Conservation (phyloP, 2,113 vertebrate genomes). For the Gasterosteus nipponicus region DNA sequence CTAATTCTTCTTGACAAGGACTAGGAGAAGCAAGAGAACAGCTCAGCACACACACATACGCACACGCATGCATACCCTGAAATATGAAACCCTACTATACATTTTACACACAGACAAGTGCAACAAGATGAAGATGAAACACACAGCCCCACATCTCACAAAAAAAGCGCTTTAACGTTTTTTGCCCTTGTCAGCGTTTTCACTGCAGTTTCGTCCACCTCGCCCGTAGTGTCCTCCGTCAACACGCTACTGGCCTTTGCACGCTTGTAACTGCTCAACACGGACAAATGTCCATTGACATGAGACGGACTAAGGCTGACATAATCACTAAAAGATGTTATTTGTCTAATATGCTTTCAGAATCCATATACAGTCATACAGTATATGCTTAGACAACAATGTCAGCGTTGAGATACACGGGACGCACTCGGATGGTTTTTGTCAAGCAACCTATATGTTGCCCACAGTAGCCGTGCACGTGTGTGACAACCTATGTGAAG, state of each 20-base stretch:
- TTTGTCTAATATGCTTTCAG: neutral
- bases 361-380: neutral
- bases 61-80: slow-evolving; percentile 14
- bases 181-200: slow-evolving; percentile 62
- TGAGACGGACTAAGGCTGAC: neutral
- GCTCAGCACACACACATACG: slow-evolving; percentile 33
- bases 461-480: neutral
- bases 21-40: slow-evolving; percentile 76
- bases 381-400: neutral
- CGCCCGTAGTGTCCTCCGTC: slow-evolving; percentile 15
- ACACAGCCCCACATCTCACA: slow-evolving; percentile 29
- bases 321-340: neutral
- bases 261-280: neutral
- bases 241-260: slow-evolving; percentile 3
- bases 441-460: slow-evolving; percentile 13
- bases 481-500: neutral
- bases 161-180: slow-evolving; percentile 55
- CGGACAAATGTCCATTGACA: neutral
- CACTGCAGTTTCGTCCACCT: slow-evolving; percentile 47
- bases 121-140: slow-evolving; percentile 33
- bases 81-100: slow-evolving; percentile 37
- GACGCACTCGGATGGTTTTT: slow-evolving; percentile 1
- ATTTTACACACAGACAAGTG: slow-evolving; percentile 27
- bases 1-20: slow-evolving; percentile 84
- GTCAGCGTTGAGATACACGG: neutral